A percentile compares a stretch with the other conserved stretches of the same genome.
phyloP scores from a whole-genome alignment of 2,113 vertebrate genomes.

The Thunnus maccoyii region DNA sequence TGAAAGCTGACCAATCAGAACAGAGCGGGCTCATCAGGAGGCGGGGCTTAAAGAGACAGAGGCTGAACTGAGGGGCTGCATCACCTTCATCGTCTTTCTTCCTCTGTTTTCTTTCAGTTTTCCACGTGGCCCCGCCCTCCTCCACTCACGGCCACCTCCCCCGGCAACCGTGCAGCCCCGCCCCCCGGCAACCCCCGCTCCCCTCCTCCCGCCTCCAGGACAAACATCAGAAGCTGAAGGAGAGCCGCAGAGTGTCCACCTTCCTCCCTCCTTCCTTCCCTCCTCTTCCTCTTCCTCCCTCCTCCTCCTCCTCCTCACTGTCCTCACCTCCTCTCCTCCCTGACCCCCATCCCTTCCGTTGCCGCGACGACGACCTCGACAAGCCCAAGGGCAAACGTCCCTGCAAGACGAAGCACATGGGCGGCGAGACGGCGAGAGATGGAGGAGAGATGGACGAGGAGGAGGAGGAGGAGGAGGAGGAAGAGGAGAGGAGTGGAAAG shows the following conservation, averaged over 20 bases:
- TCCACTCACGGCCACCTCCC: slow-evolving; percentile 8
- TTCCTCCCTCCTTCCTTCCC: slow-evolving; percentile 64
- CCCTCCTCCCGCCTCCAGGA: slow-evolving; percentile 88
- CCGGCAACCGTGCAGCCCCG: not conserved
- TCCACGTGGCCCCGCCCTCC: slow-evolving; percentile 80
- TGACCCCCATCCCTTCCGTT: not conserved
- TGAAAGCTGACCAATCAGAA: no score
- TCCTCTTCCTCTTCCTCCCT: not conserved
- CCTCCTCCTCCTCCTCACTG: slow-evolving; percentile 58
- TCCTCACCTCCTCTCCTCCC: slow-evolving; percentile 53
- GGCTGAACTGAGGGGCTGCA: no score
- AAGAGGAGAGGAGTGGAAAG: slow-evolving; percentile 35
- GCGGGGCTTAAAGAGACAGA: no score
- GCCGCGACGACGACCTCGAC: slow-evolving; percentile 82
- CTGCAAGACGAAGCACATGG: slow-evolving; percentile 94
- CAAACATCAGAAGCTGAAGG: slow-evolving; percentile 92
- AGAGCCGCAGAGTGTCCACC: slow-evolving; percentile 86
- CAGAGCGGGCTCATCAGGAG: no score
- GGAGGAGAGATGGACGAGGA: slow-evolving; percentile 26
- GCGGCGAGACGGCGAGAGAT: slow-evolving; percentile 67
- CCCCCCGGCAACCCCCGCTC: slow-evolving; percentile 56
- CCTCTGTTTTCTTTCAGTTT: slow-evolving; percentile 50
- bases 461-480: slow-evolving; percentile 78
- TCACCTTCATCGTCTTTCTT: not conserved
- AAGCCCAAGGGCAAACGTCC: slow-evolving; percentile 95